Conservation (phyloP, 2,797 vertebrate species). For the Etheostoma nigrum region DNA sequence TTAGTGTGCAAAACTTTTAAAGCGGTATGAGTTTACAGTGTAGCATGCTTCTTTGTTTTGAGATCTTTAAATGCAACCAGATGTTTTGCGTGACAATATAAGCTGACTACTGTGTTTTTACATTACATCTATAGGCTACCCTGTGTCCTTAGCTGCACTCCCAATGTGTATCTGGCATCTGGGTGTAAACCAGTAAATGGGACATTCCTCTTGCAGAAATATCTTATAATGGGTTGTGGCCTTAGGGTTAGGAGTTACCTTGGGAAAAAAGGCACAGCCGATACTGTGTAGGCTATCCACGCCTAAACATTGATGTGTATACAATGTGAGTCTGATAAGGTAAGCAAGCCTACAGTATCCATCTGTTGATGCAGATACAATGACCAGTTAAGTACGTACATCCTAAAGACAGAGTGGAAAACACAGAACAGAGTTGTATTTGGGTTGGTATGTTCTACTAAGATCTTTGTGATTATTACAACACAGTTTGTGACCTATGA, state of each 20-base stretch:
- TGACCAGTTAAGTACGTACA: conserved; percentile 4
- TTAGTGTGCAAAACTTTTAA: not conserved
- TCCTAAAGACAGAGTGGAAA: not conserved
- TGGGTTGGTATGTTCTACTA: not conserved
- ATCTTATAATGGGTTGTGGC: conserved; percentile 9
- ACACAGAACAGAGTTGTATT: too few species aligned
- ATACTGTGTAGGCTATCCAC: conserved; percentile 30
- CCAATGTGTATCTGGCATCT: not conserved
- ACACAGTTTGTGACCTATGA: not conserved
- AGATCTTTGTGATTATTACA: not conserved
- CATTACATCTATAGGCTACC: not conserved
- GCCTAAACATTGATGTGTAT: conserved; percentile 17
- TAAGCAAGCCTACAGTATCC: conserved; percentile 23
- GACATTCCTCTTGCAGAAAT: not conserved
- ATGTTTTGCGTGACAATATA: not conserved
- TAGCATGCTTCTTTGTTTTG: not conserved
- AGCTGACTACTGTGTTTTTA: not conserved
- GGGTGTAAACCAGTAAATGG: conserved; percentile 6
- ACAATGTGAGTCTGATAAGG: conserved; percentile 47
- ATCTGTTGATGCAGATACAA: conserved; percentile 15
- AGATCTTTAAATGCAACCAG: not conserved
- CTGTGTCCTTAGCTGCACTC: conserved; percentile 30
- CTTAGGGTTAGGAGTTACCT: conserved; percentile 4
- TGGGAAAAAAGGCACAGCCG: not conserved
- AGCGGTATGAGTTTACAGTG: too few species aligned